These are phyloP conservation scores for Anniella stebbinsi DNA, from an alignment of 2,797 vertebrate species.

Conservation along the genomic window DNA sequence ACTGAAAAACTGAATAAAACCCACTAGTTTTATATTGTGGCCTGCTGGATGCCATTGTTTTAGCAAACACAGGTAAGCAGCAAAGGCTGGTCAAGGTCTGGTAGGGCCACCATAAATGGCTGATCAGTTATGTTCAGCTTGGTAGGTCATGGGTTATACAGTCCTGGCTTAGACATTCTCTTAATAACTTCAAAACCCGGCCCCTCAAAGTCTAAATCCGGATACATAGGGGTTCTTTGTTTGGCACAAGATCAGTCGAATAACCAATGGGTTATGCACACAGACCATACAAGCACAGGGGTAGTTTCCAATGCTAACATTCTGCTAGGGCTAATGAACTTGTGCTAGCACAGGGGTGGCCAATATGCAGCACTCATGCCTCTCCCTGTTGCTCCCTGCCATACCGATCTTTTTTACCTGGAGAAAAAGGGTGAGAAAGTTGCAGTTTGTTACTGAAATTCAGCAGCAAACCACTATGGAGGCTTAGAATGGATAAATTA, in stretches of 20 bases:
- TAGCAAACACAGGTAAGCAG: not conserved
- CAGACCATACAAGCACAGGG: not conserved
- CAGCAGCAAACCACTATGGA: no score
- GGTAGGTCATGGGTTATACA: not conserved
- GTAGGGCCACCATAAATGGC: not conserved
- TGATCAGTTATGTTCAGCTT: not conserved
- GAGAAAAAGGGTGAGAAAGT: no score
- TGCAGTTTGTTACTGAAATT: no score
- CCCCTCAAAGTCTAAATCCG: not conserved
- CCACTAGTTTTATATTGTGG: not conserved
- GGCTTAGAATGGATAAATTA: no score
- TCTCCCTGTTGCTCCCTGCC: no score
- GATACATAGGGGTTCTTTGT: not conserved
- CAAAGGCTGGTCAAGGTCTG: not conserved
- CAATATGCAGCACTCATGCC: no score
- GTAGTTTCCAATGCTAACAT: no score
- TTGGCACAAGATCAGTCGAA: not conserved
- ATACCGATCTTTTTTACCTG: no score
- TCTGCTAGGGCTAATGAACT: no score
- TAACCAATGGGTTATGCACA: no score
- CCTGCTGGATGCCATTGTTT: not conserved
- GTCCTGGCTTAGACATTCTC: not conserved
- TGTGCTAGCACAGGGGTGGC: no score
- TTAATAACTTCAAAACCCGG: not conserved
- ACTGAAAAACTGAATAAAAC: not conserved